These are phyloP conservation scores for Girardia tigrina DNA, from an alignment of 2,888 invertebrate genomes.

Conservation along the genomic window DNA sequence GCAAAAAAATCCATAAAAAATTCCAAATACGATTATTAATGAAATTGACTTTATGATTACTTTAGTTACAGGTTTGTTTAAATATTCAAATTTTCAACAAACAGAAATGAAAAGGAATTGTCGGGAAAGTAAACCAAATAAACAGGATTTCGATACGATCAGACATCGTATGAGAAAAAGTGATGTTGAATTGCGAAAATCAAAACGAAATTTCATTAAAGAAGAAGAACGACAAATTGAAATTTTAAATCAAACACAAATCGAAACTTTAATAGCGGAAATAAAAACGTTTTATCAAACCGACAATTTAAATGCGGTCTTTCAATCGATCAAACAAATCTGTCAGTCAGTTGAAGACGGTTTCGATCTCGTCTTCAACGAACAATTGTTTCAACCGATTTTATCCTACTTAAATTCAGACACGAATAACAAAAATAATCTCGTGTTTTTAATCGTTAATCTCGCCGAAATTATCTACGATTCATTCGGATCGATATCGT, in stretches of 20 bases:
- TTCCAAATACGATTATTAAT: no score
- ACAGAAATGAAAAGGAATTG: no score
- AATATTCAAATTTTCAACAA: no score
- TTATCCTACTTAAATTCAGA: not conserved
- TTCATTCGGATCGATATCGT: not conserved
- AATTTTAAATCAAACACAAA: not conserved
- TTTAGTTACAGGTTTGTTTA: no score
- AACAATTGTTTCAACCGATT: not conserved
- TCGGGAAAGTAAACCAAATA: not conserved
- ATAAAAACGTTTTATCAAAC: not conserved
- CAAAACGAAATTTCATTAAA: not conserved
- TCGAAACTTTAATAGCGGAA: not conserved
- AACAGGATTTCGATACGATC: constrained; percentile 1
- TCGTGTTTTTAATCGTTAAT: no score
- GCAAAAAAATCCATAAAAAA: no score
- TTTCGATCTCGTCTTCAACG: not conserved
- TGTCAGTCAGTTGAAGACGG: not conserved
- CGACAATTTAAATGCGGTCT: not conserved
- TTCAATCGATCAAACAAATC: not conserved
- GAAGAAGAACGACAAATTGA: not conserved
- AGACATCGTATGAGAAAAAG: not conserved
- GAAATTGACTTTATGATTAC: no score
- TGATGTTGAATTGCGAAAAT: not conserved
- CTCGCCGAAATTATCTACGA: not conserved
- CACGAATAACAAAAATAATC: no score